phyloP scores from a whole-genome alignment of 2,797 vertebrate genomes.

The Bradypodion ventrale region DNA sequence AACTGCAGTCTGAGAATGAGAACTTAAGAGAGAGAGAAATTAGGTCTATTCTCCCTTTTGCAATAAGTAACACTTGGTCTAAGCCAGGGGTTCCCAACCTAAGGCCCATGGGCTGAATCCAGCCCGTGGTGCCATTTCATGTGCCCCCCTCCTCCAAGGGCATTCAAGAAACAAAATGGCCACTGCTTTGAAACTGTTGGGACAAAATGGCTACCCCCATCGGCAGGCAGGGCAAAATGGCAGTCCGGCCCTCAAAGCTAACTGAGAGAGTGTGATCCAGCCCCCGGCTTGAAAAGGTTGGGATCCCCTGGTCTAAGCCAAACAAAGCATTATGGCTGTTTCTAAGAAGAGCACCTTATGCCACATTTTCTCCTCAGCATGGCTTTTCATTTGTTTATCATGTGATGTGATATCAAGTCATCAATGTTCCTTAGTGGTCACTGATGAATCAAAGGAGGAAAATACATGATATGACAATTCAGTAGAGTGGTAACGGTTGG shows the following conservation, averaged over 20 bases:
- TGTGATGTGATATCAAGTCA: neutral
- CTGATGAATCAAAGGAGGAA: neutral
- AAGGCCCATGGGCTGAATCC: too few relatives aligned
- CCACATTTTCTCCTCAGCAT: neutral
- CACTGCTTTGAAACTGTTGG: too few relatives aligned
- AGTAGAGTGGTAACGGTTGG: too few relatives aligned
- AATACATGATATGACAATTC: neutral
- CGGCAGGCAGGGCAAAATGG: too few relatives aligned
- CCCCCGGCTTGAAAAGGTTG: too few relatives aligned
- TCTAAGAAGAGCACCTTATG: neutral
- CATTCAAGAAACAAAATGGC: too few relatives aligned
- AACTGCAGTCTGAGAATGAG: slow-evolving; percentile 78
- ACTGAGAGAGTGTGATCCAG: too few relatives aligned
- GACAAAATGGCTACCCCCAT: too few relatives aligned
- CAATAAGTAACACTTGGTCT: neutral
- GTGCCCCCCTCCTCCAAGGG: too few relatives aligned
- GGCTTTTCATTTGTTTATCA: neutral
- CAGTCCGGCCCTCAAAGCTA: too few relatives aligned
- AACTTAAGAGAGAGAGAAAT: slow-evolving; percentile 69
- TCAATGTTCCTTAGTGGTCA: neutral
- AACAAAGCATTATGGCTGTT: neutral
- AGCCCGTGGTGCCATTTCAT: too few relatives aligned
- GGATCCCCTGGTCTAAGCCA: too few relatives aligned
- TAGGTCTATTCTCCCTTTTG: slow-evolving; percentile 20
- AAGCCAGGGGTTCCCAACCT: neutral